Conservation (phyloP, 2,113 vertebrate species). For the Dicentrarchus labrax region DNA sequence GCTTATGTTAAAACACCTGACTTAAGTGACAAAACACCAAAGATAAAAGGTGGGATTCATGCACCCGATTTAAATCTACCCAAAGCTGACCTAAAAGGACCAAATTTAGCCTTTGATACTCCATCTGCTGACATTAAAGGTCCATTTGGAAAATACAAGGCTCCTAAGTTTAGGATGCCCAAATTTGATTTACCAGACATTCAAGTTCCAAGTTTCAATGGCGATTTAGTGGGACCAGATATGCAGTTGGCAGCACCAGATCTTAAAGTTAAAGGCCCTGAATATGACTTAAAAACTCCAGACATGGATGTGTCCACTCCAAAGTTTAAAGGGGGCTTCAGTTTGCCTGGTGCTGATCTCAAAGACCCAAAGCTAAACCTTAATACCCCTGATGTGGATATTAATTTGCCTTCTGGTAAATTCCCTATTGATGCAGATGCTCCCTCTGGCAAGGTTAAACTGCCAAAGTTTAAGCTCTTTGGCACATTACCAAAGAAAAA, state of each 20-base stretch:
- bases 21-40: constrained; percentile 46
- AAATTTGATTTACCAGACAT: constrained; percentile 64
- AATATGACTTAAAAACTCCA: constrained; percentile 32
- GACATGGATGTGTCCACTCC: constrained; percentile 30
- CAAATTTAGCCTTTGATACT: constrained; percentile 17
- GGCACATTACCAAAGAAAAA: constrained; percentile 53
- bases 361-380: constrained; percentile 35
- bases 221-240: constrained; percentile 31
- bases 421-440: constrained; percentile 15
- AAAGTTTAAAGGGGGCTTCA: constrained; percentile 27
- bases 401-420: constrained; percentile 40
- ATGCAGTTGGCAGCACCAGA: constrained; percentile 22
- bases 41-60: constrained; percentile 46
- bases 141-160: constrained; percentile 57
- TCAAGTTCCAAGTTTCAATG: constrained; percentile 42
- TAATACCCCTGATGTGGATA: constrained; percentile 31
- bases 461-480: constrained; percentile 62
- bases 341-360: constrained; percentile 20
- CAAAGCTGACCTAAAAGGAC: constrained; percentile 39
- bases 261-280: constrained; percentile 23
- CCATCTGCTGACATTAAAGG: constrained; percentile 51
- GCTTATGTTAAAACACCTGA: constrained; percentile 49
- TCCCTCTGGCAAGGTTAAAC: constrained; percentile 49
- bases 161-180: constrained; percentile 75
- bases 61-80: constrained; percentile 42